A percentile compares a stretch with the other conserved stretches of the same genome.
Evolutionary conservation across 2,113 vertebrate species (phyloP).

Genomic region (Hippocampus barbouri): DNA sequence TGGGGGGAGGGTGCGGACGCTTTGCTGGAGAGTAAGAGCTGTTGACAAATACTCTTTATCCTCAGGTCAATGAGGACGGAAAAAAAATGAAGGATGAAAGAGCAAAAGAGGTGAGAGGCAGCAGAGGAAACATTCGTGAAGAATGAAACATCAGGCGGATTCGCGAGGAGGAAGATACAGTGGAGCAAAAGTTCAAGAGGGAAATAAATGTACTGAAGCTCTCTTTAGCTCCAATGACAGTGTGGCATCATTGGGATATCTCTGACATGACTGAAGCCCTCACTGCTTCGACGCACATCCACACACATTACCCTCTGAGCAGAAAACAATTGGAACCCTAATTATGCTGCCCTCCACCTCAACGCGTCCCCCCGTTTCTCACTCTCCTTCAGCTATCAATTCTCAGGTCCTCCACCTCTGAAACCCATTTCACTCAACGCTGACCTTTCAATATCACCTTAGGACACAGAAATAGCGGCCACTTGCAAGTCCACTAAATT

Average conservation of each 20-base stretch:
- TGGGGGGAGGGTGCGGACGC: background rate
- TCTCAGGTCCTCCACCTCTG: conserved; percentile 28
- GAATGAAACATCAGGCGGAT: conserved; percentile 11
- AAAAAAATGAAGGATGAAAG: conserved; percentile 10
- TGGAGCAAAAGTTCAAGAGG: conserved; percentile 18
- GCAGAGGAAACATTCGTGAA: conserved; percentile 4
- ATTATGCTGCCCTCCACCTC: conserved; percentile 44
- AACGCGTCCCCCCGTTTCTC: conserved; percentile 21
- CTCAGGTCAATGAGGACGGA: conserved; percentile 44
- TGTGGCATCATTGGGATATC: conserved; percentile 29
- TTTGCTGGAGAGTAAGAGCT: conserved; percentile 46
- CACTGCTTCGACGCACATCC: conserved; percentile 34
- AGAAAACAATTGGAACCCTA: conserved; percentile 25
- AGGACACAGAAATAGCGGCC: conserved; percentile 55
- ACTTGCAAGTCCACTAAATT: conserved; percentile 50
- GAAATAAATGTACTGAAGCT: conserved; percentile 19
- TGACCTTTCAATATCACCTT: conserved; percentile 65
- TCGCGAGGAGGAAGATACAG: background rate
- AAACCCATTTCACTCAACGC: conserved; percentile 33
- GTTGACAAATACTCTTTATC: conserved; percentile 59
- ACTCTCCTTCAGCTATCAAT: conserved; percentile 33
- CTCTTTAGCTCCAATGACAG: conserved; percentile 39
- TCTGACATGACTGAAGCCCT: conserved; percentile 40
- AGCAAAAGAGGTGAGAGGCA: conserved; percentile 5
- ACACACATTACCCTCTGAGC: conserved; percentile 28